Evolutionary conservation across 2,888 invertebrate species (phyloP).

Genomic region (Agelastica alni): DNA sequence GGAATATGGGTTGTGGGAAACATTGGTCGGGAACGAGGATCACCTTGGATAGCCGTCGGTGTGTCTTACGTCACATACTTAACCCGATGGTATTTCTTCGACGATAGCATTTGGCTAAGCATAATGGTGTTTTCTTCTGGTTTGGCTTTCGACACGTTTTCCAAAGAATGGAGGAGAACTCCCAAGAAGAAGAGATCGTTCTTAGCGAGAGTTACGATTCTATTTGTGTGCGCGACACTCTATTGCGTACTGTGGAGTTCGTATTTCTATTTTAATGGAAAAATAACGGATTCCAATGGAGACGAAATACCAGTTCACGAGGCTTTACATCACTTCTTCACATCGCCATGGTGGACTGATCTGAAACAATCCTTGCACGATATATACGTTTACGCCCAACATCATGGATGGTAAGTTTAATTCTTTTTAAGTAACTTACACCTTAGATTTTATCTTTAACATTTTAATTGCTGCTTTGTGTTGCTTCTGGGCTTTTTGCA

Average conservation of each 20-base stretch:
- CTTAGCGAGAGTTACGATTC: conserved; percentile 59
- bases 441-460: no score
- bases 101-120: conserved; percentile 73
- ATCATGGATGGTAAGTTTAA: conserved; percentile 76
- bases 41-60: conserved; percentile 69
- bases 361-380: conserved; percentile 73
- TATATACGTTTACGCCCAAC: conserved; percentile 76
- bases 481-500: no score
- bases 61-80: conserved; percentile 72
- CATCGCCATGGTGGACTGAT: conserved; percentile 88
- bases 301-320: conserved; percentile 87
- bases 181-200: conserved; percentile 58
- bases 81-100: conserved; percentile 72
- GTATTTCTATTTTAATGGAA: conserved; percentile 86
- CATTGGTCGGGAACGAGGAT: conserved; percentile 81
- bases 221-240: conserved; percentile 66
- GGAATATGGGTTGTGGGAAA: conserved; percentile 92
- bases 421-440: no score
- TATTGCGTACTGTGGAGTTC: conserved; percentile 78
- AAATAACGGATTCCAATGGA: conserved; percentile 74
- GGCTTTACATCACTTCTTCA: conserved; percentile 86
- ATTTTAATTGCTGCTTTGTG: no score
- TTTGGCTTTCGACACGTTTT: conserved; percentile 73
- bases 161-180: conserved; percentile 77
- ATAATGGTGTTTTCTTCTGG: conserved; percentile 69